These are phyloP conservation scores for Lithobates sylvaticus DNA, from an alignment of 2,797 vertebrate species.

Conservation along the genomic window DNA sequence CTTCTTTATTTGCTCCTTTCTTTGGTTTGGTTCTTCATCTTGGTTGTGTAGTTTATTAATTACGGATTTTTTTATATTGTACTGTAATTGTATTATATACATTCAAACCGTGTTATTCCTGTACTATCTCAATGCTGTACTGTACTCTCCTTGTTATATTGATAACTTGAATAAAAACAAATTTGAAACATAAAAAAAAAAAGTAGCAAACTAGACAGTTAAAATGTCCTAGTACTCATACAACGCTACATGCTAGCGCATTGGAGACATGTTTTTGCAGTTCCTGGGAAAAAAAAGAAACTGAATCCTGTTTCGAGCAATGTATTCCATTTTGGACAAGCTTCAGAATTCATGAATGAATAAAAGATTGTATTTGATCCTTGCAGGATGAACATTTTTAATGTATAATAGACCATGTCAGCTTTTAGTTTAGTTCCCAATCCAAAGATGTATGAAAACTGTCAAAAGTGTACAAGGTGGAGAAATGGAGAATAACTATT, in stretches of 20 bases:
- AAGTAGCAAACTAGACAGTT: too few relatives aligned
- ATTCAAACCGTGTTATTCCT: too few relatives aligned
- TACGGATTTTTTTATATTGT: too few relatives aligned
- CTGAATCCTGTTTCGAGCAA: slow-evolving; percentile 28
- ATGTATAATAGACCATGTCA: slow-evolving; percentile 43
- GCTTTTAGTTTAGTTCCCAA: slow-evolving; percentile 30
- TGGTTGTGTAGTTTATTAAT: too few relatives aligned
- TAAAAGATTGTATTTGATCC: slow-evolving; percentile 46
- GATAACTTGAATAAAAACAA: too few relatives aligned
- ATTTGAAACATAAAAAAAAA: too few relatives aligned
- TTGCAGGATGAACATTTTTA: slow-evolving; percentile 40
- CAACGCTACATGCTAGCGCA: not conserved
- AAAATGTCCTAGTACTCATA: not conserved
- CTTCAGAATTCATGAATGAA: slow-evolving; percentile 45
- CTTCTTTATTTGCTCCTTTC: too few relatives aligned
- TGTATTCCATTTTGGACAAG: slow-evolving; percentile 36
- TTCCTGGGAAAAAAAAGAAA: slow-evolving; percentile 24
- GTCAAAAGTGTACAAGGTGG: slow-evolving; percentile 41
- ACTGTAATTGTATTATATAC: too few relatives aligned
- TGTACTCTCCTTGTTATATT: too few relatives aligned
- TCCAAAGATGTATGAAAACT: slow-evolving; percentile 37
- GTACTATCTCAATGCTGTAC: too few relatives aligned
- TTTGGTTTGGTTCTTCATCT: too few relatives aligned
- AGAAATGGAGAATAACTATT: slow-evolving; percentile 28
- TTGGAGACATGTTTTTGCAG: not conserved